Conservation (phyloP, 2,888 invertebrate species). For the Gonocerus acuteangulatus region DNA sequence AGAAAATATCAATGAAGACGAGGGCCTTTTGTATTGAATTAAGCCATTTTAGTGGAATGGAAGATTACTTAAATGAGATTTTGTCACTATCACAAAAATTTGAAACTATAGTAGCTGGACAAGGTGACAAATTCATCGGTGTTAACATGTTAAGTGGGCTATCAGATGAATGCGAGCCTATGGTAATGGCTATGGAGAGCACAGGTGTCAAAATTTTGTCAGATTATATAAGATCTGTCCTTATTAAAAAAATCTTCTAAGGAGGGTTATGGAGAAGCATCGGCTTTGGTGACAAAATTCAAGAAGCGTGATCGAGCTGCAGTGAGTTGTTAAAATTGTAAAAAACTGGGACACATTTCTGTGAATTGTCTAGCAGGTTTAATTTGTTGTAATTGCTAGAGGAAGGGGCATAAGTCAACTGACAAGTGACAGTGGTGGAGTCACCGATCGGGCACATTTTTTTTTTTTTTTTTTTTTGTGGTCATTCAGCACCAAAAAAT, state of each 20-base stretch:
- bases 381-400: not conserved
- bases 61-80: slow-evolving; percentile 16
- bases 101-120: slow-evolving; percentile 4
- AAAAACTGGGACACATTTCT: not conserved
- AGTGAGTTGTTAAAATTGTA: not conserved
- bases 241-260: not conserved
- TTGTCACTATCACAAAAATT: slow-evolving; percentile 12
- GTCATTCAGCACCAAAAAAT: too few species aligned
- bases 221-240: not conserved
- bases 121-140: slow-evolving; percentile 15
- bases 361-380: not conserved
- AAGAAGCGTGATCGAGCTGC: not conserved
- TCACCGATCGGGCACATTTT: too few species aligned
- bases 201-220: slow-evolving; percentile 1
- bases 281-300: not conserved
- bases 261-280: not conserved
- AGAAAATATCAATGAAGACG: slow-evolving; percentile 10
- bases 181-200: slow-evolving; percentile 23
- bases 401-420: not conserved
- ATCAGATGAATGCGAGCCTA: slow-evolving; percentile 15
- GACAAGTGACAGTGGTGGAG: too few species aligned
- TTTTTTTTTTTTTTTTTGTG: too few species aligned
- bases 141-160: slow-evolving; percentile 14
- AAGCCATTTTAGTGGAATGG: not conserved
- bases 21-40: slow-evolving; percentile 5